Conservation (phyloP, 2,797 vertebrate genomes). For the Falco naumanni region DNA sequence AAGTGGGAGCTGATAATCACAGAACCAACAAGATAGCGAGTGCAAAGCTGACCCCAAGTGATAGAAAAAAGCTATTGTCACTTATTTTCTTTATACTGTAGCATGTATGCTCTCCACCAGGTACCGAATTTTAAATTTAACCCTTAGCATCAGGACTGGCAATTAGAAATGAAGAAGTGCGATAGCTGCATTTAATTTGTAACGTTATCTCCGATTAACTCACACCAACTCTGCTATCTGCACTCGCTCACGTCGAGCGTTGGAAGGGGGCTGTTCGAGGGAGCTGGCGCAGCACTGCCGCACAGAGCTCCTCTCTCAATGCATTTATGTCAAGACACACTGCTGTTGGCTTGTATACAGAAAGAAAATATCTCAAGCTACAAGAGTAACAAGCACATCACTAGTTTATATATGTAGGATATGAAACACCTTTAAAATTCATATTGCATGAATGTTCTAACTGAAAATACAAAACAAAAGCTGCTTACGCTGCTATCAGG, state of each 20-base stretch:
- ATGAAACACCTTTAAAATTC: constrained; percentile 25
- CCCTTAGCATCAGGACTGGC: background rate
- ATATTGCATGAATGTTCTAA: background rate
- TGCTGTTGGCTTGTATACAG: background rate
- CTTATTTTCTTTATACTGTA: background rate
- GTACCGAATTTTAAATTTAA: background rate
- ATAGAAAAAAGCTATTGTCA: background rate
- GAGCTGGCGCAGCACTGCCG: background rate
- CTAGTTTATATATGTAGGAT: constrained; percentile 9
- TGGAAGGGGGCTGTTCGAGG: background rate
- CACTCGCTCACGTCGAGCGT: background rate
- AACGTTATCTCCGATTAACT: background rate
- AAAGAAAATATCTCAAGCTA: background rate
- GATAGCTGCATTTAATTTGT: background rate
- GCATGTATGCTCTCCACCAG: background rate
- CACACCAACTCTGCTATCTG: background rate
- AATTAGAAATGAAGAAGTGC: background rate
- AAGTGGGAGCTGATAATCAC: background rate
- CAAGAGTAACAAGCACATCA: background rate
- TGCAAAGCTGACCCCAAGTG: background rate
- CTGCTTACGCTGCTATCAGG: background rate
- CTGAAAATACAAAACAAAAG: constrained; percentile 33
- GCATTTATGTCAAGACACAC: background rate
- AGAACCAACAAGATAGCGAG: background rate
- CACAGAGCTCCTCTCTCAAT: background rate